Evolutionary conservation across 2,113 vertebrate genomes (phyloP), one percentile per base, ranked within the genome.

Genomic region (Pedionomus torquatus): DNA sequence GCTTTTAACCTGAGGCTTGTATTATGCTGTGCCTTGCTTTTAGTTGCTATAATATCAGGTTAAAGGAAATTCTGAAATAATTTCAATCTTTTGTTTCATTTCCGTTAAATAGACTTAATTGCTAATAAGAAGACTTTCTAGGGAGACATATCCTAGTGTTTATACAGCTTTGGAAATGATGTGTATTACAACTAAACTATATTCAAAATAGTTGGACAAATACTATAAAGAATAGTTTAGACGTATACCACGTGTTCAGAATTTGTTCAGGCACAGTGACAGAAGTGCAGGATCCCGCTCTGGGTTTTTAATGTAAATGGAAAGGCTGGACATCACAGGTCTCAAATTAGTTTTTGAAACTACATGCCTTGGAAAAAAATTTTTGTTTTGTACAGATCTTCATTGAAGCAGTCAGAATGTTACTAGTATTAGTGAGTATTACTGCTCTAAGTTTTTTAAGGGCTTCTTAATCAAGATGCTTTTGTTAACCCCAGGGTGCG

Each of bases 11-110:
- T 76, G 90, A 96, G 90, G 69, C 84, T 97, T 97, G 91, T 81
- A 61, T 92, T 95, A 89, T 7, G 1, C 91, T 87, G 97, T 98
- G 98, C 98, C 98, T 98, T 98, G 97, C 74, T 95, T 96, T 92
- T 75, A 74, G 69, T 92, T 90, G 95, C 69, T 88, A 43, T 77
- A 81, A 87, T 96, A 83, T 88, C 89, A 87, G 60, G 70, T 92
- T 89, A 79, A 68, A 93, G 35, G 61, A 63, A 85, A 64, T 83
- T 81, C 26, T 87, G 64, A 91, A 52, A 26, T 83, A 64, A 93
- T 71, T 68, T 85, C 61, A 89, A 63, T 37, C 83, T 84, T 8
- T 94, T 1, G 5, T 78, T 97, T 95, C 1, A 57, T 94, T 92
- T 93, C 61, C 19, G 30, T 74, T 76, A 54, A 94, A 49, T 43